These are phyloP conservation scores for Xiphophorus maculatus DNA, from an alignment of 2,113 vertebrate genomes.

Conservation along the genomic window DNA sequence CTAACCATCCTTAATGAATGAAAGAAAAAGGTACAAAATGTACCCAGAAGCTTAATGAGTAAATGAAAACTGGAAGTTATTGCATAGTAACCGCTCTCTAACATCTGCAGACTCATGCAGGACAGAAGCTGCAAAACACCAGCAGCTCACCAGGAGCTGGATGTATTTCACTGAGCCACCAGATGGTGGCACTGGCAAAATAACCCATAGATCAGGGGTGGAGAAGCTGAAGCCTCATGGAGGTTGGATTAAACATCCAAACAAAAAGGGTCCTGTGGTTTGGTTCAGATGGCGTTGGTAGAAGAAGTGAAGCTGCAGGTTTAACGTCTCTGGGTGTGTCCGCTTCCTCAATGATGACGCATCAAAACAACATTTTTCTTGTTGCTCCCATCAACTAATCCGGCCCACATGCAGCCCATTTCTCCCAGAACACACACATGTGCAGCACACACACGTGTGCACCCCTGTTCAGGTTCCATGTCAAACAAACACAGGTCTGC, in stretches of 20 bases:
- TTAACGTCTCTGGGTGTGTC: conserved; percentile 30
- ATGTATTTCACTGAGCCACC: conserved; percentile 39
- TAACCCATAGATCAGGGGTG: neutral
- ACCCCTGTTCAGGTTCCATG: neutral
- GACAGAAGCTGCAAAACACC: neutral
- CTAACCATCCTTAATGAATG: neutral
- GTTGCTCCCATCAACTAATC: conserved; percentile 1
- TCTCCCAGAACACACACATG: conserved; percentile 13
- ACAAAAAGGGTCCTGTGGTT: neutral
- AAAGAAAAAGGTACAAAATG: neutral
- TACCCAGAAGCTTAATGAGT: neutral
- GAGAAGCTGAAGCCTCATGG: neutral
- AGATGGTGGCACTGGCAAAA: conserved; percentile 39
- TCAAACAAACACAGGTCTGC: too few species aligned
- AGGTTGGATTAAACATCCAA: neutral
- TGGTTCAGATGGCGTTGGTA: neutral
- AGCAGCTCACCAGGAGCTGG: neutral
- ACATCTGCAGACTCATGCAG: neutral
- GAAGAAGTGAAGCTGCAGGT: neutral
- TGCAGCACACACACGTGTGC: neutral
- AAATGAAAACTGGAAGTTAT: neutral
- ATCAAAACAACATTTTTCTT: conserved; percentile 16
- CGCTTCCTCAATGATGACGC: conserved; percentile 30
- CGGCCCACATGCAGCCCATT: conserved; percentile 20
- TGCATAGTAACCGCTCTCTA: neutral